Conservation (phyloP, 2,797 vertebrate species). For the Diceros bicornis region DNA sequence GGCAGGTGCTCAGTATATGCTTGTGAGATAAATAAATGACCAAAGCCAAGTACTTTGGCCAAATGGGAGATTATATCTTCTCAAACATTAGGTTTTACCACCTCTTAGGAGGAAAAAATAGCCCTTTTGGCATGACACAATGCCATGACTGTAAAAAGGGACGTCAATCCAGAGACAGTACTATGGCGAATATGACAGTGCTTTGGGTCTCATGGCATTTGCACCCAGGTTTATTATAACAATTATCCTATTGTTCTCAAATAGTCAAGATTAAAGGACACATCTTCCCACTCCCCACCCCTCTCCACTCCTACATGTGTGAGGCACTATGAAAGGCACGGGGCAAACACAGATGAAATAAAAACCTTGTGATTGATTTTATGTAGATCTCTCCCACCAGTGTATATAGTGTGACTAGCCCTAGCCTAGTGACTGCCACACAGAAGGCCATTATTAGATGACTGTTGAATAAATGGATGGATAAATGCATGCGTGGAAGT, state of each 20-base stretch:
- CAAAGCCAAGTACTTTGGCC: background rate
- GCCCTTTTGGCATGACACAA: background rate
- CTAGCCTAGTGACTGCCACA: background rate
- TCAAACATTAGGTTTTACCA: background rate
- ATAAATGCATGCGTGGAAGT: background rate
- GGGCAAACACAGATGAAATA: background rate
- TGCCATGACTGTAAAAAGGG: background rate
- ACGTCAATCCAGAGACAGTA: background rate
- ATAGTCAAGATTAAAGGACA: background rate
- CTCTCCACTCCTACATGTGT: too few species aligned
- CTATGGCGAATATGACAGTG: too few species aligned
- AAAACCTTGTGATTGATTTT: background rate
- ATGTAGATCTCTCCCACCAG: background rate
- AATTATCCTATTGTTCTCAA: background rate
- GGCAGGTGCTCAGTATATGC: background rate
- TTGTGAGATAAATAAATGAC: slow-evolving; percentile 44
- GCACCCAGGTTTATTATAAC: background rate
- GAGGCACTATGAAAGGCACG: background rate
- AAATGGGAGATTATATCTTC: background rate
- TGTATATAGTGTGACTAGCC: background rate
- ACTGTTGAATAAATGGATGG: background rate
- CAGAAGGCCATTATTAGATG: too few species aligned
- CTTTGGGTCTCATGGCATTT: background rate
- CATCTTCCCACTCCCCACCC: background rate
- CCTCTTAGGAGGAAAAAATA: background rate